A percentile compares a stretch with the other conserved stretches of the same genome.
Conservation (phyloP, 1,140 invertebrate species). For the Lutraria rhynchaena region DNA sequence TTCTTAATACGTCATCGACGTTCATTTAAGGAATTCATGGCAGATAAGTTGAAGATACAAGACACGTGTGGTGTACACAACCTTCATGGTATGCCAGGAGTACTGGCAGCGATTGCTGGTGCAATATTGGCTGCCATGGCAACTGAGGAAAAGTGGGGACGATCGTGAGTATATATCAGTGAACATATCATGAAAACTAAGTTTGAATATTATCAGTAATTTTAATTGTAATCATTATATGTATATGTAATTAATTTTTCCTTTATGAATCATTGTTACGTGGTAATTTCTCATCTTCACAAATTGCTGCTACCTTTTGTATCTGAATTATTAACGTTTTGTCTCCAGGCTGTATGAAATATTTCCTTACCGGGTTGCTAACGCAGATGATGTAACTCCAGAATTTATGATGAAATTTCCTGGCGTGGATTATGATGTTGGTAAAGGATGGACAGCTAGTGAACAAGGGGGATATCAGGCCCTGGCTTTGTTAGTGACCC, state of each 20-base stretch:
- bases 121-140: slow-evolving; percentile 90
- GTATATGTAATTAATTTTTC: not conserved
- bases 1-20: too few relatives aligned
- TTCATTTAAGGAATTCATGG: slow-evolving; percentile 89
- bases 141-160: slow-evolving; percentile 83
- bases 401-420: slow-evolving; percentile 62
- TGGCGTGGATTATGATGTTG: slow-evolving; percentile 77
- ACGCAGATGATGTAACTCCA: slow-evolving; percentile 67
- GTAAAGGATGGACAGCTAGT: slow-evolving; percentile 85
- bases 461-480: slow-evolving; percentile 91
- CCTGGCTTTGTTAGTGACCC: slow-evolving; percentile 87
- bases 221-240: not conserved
- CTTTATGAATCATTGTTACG: not conserved
- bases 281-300: too few relatives aligned
- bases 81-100: slow-evolving; percentile 97
- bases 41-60: slow-evolving; percentile 87
- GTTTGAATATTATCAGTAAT: not conserved
- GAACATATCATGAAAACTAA: not conserved
- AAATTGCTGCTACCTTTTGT: too few relatives aligned
- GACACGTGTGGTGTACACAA: slow-evolving; percentile 98
- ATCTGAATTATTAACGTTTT: too few relatives aligned
- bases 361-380: slow-evolving; percentile 78
- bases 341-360: slow-evolving; percentile 83
- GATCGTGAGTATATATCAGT: slow-evolving; percentile 74
- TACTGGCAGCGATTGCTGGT: slow-evolving; percentile 91